A percentile compares a stretch with the other conserved stretches of the same genome.
phyloP scores from a whole-genome alignment of 1,140 invertebrate genomes.

The Agrilus planipennis region DNA sequence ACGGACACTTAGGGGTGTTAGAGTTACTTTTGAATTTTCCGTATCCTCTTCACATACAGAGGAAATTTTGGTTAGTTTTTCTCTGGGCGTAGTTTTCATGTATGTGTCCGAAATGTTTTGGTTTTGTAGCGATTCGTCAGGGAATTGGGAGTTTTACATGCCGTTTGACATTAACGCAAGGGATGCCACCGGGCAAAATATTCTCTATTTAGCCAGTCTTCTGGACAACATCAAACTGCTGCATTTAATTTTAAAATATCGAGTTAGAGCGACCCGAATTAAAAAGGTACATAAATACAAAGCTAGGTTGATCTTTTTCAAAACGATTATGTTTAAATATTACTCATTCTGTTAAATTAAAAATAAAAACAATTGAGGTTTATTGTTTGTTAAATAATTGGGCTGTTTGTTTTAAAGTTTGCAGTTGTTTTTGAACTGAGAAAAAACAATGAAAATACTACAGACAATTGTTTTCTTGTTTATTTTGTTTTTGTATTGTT shows the following conservation, averaged over 20 bases:
- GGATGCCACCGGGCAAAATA: conserved; percentile 81
- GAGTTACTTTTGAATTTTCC: conserved; percentile 69
- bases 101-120: no score
- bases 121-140: conserved; percentile 49
- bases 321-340: no score
- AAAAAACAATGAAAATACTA: no score
- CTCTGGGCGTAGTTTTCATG: neutral
- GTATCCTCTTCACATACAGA: conserved; percentile 62
- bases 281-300: conserved; percentile 34
- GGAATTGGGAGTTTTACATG: conserved; percentile 71
- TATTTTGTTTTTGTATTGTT: no score
- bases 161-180: conserved; percentile 83
- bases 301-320: no score
- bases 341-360: no score
- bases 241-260: conserved; percentile 63
- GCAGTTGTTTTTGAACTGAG: no score
- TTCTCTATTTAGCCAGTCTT: conserved; percentile 77
- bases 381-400: no score
- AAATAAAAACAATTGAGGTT: no score
- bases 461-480: no score
- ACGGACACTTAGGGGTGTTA: conserved; percentile 66
- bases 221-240: conserved; percentile 73
- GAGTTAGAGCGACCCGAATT: conserved; percentile 50
- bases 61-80: conserved; percentile 48
- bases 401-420: no score